Conservation (phyloP, 2,888 invertebrate genomes). For the Aplocera efformata region DNA sequence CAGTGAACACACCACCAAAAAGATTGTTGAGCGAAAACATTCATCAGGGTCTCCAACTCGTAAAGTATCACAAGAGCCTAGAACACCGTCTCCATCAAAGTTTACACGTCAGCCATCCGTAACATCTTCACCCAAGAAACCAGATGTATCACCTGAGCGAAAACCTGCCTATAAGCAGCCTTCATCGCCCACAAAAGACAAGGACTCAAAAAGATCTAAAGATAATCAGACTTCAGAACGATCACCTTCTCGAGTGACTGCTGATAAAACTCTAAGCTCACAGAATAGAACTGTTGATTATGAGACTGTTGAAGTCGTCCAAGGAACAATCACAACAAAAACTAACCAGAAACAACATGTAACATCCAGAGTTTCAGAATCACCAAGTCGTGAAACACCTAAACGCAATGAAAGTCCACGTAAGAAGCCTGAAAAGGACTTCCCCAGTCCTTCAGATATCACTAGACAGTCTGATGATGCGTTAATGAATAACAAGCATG, state of each 20-base stretch:
- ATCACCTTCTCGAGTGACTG: slow-evolving; percentile 23
- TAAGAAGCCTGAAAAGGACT: slow-evolving; percentile 3
- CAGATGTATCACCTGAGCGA: slow-evolving; percentile 22
- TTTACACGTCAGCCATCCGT: slow-evolving; percentile 7
- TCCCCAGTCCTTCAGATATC: too few species aligned
- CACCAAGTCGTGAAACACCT: slow-evolving; percentile 11
- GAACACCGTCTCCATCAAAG: slow-evolving; percentile 22
- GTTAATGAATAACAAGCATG: slow-evolving; percentile 9
- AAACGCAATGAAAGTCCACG: slow-evolving; percentile 7
- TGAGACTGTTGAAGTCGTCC: slow-evolving; percentile 23
- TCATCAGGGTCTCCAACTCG: slow-evolving; percentile 12
- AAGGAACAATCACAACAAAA: slow-evolving; percentile 21
- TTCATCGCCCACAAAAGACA: slow-evolving; percentile 13
- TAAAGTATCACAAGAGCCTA: slow-evolving; percentile 9
- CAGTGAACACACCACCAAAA: slow-evolving; percentile 19
- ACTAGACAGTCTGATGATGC: slow-evolving; percentile 16
- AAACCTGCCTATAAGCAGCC: slow-evolving; percentile 15
- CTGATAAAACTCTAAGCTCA: slow-evolving; percentile 19
- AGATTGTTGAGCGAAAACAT: slow-evolving; percentile 19
- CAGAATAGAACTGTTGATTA: slow-evolving; percentile 23
- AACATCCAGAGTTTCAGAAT: slow-evolving; percentile 4
- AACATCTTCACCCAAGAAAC: slow-evolving; percentile 3
- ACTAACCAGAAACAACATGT: slow-evolving; percentile 15
- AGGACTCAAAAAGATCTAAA: slow-evolving; percentile 6
- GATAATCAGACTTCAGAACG: slow-evolving; percentile 17